Evolutionary conservation across 2,797 vertebrate species (phyloP).

Genomic region (Hoplostethus mediterraneus): DNA sequence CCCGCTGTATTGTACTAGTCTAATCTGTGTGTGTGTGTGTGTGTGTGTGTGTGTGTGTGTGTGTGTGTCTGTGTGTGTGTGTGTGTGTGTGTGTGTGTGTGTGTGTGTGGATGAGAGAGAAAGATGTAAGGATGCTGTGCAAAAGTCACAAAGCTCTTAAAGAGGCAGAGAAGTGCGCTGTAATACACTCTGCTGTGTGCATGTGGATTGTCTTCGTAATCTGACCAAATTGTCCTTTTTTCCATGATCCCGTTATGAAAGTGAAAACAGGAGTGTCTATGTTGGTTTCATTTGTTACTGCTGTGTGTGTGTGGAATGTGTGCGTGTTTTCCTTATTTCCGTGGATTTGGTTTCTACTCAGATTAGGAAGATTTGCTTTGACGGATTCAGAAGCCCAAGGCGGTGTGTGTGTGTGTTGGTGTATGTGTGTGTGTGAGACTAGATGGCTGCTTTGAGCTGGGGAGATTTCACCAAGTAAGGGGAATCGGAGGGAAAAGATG

Average conservation of each 20-base stretch:
- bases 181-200: slow-evolving; percentile 3
- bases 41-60: no score
- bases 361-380: slow-evolving; percentile 85
- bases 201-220: slow-evolving; percentile 85
- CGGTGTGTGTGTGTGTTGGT: not conserved
- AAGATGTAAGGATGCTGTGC: slow-evolving; percentile 31
- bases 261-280: slow-evolving; percentile 73
- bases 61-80: no score
- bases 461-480: slow-evolving; percentile 87
- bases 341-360: slow-evolving; percentile 72
- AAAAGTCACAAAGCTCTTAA: slow-evolving; percentile 5
- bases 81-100: no score
- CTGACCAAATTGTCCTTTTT: slow-evolving; percentile 91
- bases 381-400: slow-evolving; percentile 84
- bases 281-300: slow-evolving; percentile 61
- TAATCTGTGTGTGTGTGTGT: not conserved
- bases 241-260: slow-evolving; percentile 84
- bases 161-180: slow-evolving; percentile 10
- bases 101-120: slow-evolving; percentile 25
- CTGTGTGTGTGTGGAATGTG: slow-evolving; percentile 57
- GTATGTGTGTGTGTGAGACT: slow-evolving; percentile 31
- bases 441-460: slow-evolving; percentile 63
- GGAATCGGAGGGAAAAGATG: slow-evolving; percentile 74
- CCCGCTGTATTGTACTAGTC: not conserved
- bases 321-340: slow-evolving; percentile 58